phyloP scores from a whole-genome alignment of 2,113 vertebrate genomes.

The Rhagologus leucostigma region DNA sequence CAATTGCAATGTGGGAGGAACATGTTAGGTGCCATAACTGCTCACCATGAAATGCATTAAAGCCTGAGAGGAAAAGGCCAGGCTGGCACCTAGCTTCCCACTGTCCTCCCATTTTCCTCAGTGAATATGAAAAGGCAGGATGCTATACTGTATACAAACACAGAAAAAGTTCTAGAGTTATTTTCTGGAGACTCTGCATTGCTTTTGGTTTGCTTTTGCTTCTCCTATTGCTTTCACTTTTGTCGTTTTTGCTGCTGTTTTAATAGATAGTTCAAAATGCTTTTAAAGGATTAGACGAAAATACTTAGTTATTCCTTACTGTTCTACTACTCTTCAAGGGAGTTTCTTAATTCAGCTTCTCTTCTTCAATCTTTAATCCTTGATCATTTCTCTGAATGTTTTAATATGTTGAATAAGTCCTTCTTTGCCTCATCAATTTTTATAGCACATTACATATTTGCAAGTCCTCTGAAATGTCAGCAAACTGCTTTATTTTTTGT shows the following conservation, averaged over 20 bases:
- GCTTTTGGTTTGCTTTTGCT: background rate
- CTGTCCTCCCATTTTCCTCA: background rate
- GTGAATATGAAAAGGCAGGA: background rate
- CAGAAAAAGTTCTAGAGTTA: background rate
- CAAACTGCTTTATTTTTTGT: background rate
- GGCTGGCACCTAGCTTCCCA: background rate
- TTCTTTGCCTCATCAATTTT: background rate
- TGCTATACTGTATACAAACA: background rate
- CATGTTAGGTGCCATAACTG: background rate
- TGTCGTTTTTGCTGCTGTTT: background rate
- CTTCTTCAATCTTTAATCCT: background rate
- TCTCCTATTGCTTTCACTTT: background rate
- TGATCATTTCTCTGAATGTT: background rate
- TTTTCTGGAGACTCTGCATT: background rate
- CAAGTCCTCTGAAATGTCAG: background rate
- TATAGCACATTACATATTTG: background rate
- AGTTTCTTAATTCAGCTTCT: background rate
- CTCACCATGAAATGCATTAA: background rate
- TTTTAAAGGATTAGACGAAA: background rate
- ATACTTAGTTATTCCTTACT: background rate
- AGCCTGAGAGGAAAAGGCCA: background rate
- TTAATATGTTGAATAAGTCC: background rate
- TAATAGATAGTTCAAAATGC: background rate
- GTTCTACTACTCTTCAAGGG: background rate
- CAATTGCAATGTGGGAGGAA: background rate